phyloP scores from a whole-genome alignment of 2,113 vertebrate genomes.

The Ahaetulla prasina region DNA sequence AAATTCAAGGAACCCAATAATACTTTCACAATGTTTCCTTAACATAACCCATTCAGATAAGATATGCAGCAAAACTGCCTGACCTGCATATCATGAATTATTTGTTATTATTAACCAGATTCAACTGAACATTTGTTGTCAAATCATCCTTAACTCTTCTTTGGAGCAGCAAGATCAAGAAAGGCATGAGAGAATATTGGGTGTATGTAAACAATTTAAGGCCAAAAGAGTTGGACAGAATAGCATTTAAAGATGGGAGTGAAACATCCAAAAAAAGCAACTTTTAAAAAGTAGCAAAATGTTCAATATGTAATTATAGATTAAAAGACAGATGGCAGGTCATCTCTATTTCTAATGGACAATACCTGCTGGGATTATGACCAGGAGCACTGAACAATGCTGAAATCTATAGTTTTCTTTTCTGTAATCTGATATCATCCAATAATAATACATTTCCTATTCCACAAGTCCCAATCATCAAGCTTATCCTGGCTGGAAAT shows the following conservation, averaged over 20 bases:
- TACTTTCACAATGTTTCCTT: background rate
- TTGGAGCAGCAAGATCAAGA: background rate
- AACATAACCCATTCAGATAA: background rate
- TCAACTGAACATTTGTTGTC: background rate
- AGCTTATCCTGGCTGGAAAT: background rate
- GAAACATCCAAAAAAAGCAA: background rate
- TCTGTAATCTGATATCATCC: background rate
- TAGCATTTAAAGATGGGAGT: background rate
- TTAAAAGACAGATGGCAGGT: background rate
- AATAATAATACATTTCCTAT: background rate
- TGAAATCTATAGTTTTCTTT: background rate
- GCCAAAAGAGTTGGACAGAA: background rate
- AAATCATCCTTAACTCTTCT: background rate
- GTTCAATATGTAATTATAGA: background rate
- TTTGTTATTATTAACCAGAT: background rate
- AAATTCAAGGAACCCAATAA: background rate
- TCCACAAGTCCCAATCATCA: background rate
- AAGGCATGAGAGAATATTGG: background rate
- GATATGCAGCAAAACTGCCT: background rate
- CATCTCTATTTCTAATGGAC: background rate
- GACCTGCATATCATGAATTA: background rate
- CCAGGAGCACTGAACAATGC: background rate
- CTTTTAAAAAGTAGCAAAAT: background rate
- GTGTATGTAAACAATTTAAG: background rate
- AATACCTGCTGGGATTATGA: background rate